A percentile compares a stretch with the other conserved stretches of the same genome.
These are phyloP conservation scores for Heliconius himera DNA, from an alignment of 1,140 invertebrate species.

Conservation along the genomic window DNA sequence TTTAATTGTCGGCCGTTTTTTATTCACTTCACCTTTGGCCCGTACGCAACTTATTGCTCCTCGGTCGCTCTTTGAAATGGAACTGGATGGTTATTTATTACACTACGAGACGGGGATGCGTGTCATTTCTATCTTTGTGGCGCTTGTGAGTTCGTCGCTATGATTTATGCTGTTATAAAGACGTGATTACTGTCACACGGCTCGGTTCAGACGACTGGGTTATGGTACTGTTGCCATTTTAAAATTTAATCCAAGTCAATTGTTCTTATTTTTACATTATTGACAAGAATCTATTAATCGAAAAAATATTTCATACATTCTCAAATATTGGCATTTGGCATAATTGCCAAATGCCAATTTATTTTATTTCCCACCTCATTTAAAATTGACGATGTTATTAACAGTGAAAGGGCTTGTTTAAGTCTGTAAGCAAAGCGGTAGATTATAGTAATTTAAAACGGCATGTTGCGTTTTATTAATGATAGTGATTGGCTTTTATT, in stretches of 20 bases:
- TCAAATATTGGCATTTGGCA: too few relatives aligned
- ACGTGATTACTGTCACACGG: constrained; percentile 70
- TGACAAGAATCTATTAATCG: too few relatives aligned
- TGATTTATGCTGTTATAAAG: constrained; percentile 77
- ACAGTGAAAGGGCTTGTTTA: too few relatives aligned
- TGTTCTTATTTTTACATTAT: background rate
- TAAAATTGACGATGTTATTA: too few relatives aligned
- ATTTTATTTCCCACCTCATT: too few relatives aligned
- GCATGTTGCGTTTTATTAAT: constrained; percentile 1
- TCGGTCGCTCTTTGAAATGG: constrained; percentile 77
- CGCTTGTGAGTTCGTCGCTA: constrained; percentile 71
- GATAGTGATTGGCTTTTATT: constrained; percentile 48
- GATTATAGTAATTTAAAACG: background rate
- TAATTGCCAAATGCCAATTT: too few relatives aligned
- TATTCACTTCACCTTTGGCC: constrained; percentile 81
- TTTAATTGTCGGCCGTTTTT: constrained; percentile 82
- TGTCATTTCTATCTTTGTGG: constrained; percentile 76
- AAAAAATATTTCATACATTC: too few relatives aligned
- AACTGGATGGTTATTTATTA: constrained; percentile 78
- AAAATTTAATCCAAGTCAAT: background rate
- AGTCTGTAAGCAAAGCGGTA: too few relatives aligned
- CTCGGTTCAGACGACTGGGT: constrained; percentile 38
- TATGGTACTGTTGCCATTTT: background rate
- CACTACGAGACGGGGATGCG: constrained; percentile 63
- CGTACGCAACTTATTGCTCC: constrained; percentile 77